Evolutionary conservation across 2,797 vertebrate species (phyloP).

Genomic region (Myotis findleyi): DNA sequence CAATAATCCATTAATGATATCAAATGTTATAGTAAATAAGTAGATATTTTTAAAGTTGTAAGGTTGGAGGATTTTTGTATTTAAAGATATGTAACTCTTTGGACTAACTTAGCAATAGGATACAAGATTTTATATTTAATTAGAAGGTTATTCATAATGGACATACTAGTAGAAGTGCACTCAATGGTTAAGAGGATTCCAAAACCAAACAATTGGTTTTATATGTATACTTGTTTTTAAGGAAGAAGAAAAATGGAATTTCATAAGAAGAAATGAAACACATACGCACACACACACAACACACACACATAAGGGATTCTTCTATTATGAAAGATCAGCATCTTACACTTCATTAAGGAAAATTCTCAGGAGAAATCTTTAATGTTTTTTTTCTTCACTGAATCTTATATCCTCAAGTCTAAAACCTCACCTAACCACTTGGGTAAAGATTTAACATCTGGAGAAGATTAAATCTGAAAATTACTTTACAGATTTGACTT

Average conservation of each 20-base stretch:
- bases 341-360: background rate
- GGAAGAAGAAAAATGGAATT: background rate
- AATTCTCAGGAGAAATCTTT: background rate
- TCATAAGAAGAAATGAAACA: background rate
- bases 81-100: background rate
- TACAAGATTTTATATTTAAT: background rate
- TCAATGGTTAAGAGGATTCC: background rate
- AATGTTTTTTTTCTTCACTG: background rate
- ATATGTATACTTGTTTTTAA: background rate
- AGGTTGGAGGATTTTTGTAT: background rate
- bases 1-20: background rate
- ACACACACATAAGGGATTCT: background rate
- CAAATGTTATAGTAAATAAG: background rate
- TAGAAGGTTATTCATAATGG: background rate
- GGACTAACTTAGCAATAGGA: background rate
- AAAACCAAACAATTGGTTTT: background rate
- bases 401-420: background rate
- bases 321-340: background rate
- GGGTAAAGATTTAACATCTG: slow-evolving; percentile 20
- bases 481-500: slow-evolving; percentile 60
- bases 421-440: background rate
- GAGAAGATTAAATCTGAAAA: slow-evolving; percentile 76
- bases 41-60: background rate
- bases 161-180: background rate
- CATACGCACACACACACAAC: too few species aligned